Evolutionary conservation across 2,113 vertebrate genomes (phyloP), one percentile per base, ranked within the genome.

Genomic region (Dicaeum eximium): DNA sequence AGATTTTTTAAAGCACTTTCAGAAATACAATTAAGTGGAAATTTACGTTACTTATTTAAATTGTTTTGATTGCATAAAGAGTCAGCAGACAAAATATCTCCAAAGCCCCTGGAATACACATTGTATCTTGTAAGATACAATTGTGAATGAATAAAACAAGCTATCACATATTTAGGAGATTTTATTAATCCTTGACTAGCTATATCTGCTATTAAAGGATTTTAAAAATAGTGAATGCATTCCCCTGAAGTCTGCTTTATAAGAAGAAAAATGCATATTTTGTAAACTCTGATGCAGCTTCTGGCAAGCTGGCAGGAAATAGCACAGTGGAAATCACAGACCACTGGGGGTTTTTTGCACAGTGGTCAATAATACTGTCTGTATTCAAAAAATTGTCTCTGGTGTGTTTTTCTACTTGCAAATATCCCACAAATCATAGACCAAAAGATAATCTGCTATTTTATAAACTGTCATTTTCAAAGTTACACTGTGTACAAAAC

Each of bases 61-160:
- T 18, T 86, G 13, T 73, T 95, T 90, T 92, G 27, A 92, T 81
- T 45, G 17, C 80, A 90, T 85, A 77, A 95, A 91, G 21, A 40
- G 40, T 75, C 74, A 90, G n/a, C 40, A 95, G 62, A 80, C 7
- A 94, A 95, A 94, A 86, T 35, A 70, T 15, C 72, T 96, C 48
- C 57, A 79, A 93, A 92, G 61, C 27, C 25, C 42, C 54, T 66
- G 47, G 74, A 83, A 94, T 58, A 67, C 7, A 31, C 8, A 37
- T 27, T 88, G 25, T 90, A 82, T 51, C 12, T 44, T 84, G 12
- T 60, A 79, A 65, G 31, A 48, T 51, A 85, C 64, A 94, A 87
- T 22, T 78, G 92, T 54, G 17, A 78, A 67, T 56, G 28, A 96
- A 88, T 97, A 81, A 91, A 79, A 72, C 21, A 66, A 60, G 10